A percentile compares a stretch with the other conserved stretches of the same genome.
Conservation (phyloP, 2,888 invertebrate genomes). For the Chironomus tentans region DNA sequence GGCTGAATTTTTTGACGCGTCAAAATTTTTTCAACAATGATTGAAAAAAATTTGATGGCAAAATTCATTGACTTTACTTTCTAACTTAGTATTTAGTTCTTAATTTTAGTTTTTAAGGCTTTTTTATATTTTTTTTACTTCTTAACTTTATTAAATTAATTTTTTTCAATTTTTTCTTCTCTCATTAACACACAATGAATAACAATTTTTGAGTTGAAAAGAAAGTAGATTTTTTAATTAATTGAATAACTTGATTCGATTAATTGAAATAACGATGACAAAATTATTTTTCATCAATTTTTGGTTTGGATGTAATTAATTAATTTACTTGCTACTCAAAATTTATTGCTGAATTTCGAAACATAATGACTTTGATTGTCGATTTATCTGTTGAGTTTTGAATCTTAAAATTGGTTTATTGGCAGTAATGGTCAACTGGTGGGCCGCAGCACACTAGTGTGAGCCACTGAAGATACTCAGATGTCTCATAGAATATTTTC, state of each 20-base stretch:
- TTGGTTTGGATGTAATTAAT: slow-evolving; percentile 26
- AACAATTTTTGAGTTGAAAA: not conserved
- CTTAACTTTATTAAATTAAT: no score
- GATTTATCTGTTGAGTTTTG: not conserved
- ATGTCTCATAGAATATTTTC: no score
- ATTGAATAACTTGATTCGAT: no score
- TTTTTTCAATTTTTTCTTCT: not conserved
- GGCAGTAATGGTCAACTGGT: no score
- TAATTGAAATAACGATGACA: no score
- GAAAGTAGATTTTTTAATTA: not conserved
- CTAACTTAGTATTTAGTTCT: not conserved
- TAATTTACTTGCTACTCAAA: not conserved
- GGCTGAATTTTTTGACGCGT: not conserved
- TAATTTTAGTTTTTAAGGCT: not conserved
- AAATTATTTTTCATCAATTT: slow-evolving; percentile 11
- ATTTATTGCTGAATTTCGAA: not conserved
- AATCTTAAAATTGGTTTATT: no score
- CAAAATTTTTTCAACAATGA: not conserved
- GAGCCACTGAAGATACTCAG: no score
- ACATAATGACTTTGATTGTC: not conserved
- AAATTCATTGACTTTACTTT: no score
- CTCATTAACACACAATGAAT: not conserved
- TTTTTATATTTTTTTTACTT: not conserved
- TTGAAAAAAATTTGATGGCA: not conserved
- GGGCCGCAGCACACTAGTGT: no score